Base-by-base conservation (phyloP, 2,113 vertebrate genomes). In the Nibea coibor region DNA sequence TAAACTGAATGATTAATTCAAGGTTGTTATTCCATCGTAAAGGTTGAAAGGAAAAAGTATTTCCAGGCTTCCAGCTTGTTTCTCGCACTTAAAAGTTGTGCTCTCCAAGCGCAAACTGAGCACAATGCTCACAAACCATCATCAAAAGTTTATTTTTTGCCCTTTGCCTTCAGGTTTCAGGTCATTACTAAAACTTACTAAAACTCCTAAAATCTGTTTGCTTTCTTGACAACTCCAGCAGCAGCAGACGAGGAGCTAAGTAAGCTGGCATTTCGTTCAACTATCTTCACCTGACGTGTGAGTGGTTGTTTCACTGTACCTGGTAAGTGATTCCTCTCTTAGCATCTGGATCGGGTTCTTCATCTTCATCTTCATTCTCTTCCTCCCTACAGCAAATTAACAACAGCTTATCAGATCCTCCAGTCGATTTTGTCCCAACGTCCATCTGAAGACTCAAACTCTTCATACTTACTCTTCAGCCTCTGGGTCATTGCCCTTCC, bases 251-350 rank as follows among this genome's bases (percentile, higher is more conserved):
- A 39, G 35, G 35, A 39, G 8, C 35, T 39, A 9, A 9, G 35
- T 39, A 39, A 39, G 8, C 35, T 39, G 35, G 35, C 35, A 39
- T 7, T 39, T 39, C 35, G n/a, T n/a, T 50, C 12, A 22, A 2
- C 5, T 63, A 35, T 62, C 24, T 26, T 26, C 24, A 26, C 24
- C 24, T 26, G 24, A 26, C 24, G 24, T 51, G 28, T 10, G 5
- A 62, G 2, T 48, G 11, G 14, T 6, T 58, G 11, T 42, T 26
- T 39, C 19, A 67, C 51, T 11, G 67, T 90, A 96, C 96, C 95
- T 96, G 94, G 78, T 96, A 96, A 15, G 95, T 96, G 85, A 96
- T 96, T 69, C 90, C 78, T 93, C 96, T 95, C 88, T 96, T 96
- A 2, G 86, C 89, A 78, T 94, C 91, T 82, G 74, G 78, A 66